These are phyloP conservation scores for Dermolepida albohirtum DNA, from an alignment of 2,888 invertebrate genomes.

Conservation along the genomic window DNA sequence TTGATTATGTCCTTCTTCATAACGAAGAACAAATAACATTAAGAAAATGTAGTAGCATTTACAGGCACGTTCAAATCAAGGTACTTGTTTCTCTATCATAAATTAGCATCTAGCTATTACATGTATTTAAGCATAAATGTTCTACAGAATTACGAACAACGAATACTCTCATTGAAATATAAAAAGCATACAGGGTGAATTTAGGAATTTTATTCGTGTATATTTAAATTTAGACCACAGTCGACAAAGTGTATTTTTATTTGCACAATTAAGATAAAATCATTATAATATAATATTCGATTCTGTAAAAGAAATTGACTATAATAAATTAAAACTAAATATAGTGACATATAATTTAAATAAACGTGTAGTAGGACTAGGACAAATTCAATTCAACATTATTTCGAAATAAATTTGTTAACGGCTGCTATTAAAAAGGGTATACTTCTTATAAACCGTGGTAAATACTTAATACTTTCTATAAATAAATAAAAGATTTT, in stretches of 20 bases:
- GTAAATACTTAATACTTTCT: too few species aligned
- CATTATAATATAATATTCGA: neutral
- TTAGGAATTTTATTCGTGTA: neutral
- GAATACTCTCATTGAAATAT: constrained; percentile 19
- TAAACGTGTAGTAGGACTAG: constrained; percentile 17
- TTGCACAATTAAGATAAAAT: too few species aligned
- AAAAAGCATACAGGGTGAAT: constrained; percentile 31
- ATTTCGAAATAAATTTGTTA: constrained; percentile 5
- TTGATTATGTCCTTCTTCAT: constrained; percentile 56
- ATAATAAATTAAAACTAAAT: constrained; percentile 24
- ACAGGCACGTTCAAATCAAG: constrained; percentile 25
- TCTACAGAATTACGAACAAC: constrained; percentile 26
- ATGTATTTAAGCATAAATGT: constrained; percentile 12
- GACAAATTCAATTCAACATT: constrained; percentile 9
- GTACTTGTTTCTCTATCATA: constrained; percentile 3
- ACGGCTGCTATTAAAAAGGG: too few species aligned
- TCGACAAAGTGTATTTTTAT: neutral
- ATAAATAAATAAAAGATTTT: constrained; percentile 2
- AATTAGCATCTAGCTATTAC: constrained; percentile 10
- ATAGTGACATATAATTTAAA: constrained; percentile 10
- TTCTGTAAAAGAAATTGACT: constrained; percentile 6
- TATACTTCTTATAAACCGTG: too few species aligned
- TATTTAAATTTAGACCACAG: neutral
- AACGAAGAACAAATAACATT: constrained; percentile 49
- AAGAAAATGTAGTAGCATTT: constrained; percentile 45